Conservation (phyloP, 2,888 invertebrate species). For the Gastrophysa polygoni region DNA sequence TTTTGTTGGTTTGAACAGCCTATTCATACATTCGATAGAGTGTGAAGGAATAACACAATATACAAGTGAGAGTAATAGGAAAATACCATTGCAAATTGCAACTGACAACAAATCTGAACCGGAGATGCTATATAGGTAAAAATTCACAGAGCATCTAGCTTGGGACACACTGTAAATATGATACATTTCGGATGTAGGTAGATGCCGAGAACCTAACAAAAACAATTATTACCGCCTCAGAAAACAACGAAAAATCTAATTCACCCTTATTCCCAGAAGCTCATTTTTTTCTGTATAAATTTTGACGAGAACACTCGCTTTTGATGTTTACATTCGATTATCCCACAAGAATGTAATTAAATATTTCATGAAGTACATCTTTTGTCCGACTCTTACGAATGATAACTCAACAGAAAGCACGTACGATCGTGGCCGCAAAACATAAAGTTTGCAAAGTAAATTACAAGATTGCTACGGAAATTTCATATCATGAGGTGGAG, state of each 20-base stretch:
- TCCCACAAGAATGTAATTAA: constrained; percentile 37
- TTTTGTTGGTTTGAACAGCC: no score
- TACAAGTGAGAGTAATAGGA: no score
- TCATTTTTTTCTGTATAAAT: constrained; percentile 34
- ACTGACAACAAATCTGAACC: no score
- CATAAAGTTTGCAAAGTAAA: constrained; percentile 38
- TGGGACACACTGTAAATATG: no score
- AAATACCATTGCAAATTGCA: no score
- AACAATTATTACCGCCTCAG: neutral
- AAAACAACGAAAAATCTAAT: constrained; percentile 1
- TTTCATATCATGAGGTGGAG: constrained; percentile 34
- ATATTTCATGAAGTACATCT: constrained; percentile 36
- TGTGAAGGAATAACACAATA: no score
- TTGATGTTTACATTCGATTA: constrained; percentile 38
- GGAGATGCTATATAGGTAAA: no score
- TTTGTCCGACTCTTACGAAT: constrained; percentile 34
- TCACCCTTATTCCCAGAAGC: constrained; percentile 21
- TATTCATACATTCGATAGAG: no score
- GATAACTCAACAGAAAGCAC: constrained; percentile 32
- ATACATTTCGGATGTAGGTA: no score
- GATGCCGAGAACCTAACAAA: no score
- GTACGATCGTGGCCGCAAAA: constrained; percentile 10
- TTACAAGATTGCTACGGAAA: constrained; percentile 40
- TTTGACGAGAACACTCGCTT: constrained; percentile 30
- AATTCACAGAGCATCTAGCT: no score